Base-by-base conservation (phyloP, 2,888 invertebrate genomes). In the Elgonia sp. region DNA sequence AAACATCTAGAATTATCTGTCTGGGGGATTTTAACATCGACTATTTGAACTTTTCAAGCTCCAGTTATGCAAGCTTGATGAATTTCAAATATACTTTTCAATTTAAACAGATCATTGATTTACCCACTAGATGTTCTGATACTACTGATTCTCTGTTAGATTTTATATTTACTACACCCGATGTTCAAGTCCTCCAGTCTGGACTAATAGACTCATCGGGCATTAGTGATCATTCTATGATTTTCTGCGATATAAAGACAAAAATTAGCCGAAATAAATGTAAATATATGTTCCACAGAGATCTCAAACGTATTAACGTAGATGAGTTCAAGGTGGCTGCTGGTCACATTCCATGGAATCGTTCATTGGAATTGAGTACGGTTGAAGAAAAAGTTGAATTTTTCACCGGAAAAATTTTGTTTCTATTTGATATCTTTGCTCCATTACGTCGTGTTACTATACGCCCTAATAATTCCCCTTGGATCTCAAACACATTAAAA, bases 11-110 rank as follows among this genome's bases (percentile, higher is more conserved):
- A 63, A 37, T 63, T 63, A 16, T 63, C 9, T 63, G 63, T 21
- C 37, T 63, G 63, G 63, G 37, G 12, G 63, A 63, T 16, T 50
- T 50, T 16, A 50, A 50, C 16, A 50, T 50, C 50, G 50, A 50
- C 16, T 14, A 14, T 50, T 37, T 63, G 16, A 29, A 63, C 16
- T 50, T 16, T 37, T 29, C 39, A 8, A 37, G 60, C 20, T 21
- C 60, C 8, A 14, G 60, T 21, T 20, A 14, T 20, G 21, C 21
- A 14, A 16, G 16, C 16, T 60, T 60, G 21, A 9, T 20, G 4
- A 29, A 6, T 20, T 60, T 60, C 14, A 29, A 12, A 20, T 4
- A 5, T 21, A 20, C 12, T 29, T 60, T 60, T 60, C 4, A 18
- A 14, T 60, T 60, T 20, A 9, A 60, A 14, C 60, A 60, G 29